Evolutionary conservation across 2,797 vertebrate species (phyloP).

Genomic region (Microtus agrestis): DNA sequence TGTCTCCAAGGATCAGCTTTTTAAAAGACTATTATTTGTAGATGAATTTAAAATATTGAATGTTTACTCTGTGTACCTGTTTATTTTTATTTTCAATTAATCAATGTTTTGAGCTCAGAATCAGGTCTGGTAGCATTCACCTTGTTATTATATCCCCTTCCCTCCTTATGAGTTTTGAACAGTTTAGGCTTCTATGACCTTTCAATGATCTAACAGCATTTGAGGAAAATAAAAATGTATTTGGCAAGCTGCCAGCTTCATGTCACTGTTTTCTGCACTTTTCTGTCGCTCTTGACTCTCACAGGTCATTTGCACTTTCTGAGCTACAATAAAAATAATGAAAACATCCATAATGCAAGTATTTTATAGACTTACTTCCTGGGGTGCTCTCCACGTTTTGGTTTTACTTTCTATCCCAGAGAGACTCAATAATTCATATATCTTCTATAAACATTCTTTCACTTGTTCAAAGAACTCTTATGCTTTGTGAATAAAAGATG

Average conservation of each 20-base stretch:
- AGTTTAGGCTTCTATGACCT: background rate
- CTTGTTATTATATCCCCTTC: background rate
- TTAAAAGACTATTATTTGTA: background rate
- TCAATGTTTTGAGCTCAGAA: background rate
- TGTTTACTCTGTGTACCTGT: background rate
- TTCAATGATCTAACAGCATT: background rate
- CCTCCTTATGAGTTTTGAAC: background rate
- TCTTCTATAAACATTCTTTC: background rate
- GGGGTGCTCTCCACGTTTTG: background rate
- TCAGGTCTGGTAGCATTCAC: background rate
- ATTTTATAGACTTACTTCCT: background rate
- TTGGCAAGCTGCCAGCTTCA: background rate
- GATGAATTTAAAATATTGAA: background rate
- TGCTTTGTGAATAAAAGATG: background rate
- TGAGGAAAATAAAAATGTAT: background rate
- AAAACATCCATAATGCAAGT: background rate
- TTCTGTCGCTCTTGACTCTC: background rate
- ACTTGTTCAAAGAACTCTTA: background rate
- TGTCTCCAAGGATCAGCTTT: background rate
- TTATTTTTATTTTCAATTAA: background rate
- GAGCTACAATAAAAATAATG: background rate
- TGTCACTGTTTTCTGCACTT: background rate
- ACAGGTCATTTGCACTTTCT: background rate
- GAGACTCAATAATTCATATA: background rate
- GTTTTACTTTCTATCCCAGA: background rate